These are phyloP conservation scores for Rhinella marina DNA, from an alignment of 2,797 vertebrate genomes.

Conservation along the genomic window DNA sequence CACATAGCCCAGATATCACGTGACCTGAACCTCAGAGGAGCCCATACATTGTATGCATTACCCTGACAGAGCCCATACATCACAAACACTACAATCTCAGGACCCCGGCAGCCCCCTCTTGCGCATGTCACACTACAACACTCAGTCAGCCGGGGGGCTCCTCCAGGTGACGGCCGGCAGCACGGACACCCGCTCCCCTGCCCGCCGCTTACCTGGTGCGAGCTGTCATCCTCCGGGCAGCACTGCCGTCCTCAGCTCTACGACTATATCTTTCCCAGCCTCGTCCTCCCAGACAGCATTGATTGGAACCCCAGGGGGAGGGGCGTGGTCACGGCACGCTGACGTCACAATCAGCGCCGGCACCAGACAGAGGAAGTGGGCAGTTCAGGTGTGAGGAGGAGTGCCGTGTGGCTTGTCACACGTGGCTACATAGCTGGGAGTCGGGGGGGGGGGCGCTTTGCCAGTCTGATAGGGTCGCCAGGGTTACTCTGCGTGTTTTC, in stretches of 20 bases:
- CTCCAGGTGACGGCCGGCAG: neutral
- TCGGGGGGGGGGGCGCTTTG: no score
- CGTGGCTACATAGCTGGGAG: neutral
- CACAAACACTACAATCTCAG: neutral
- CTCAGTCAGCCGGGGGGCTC: neutral
- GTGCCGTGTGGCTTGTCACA: neutral
- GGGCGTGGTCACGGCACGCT: neutral
- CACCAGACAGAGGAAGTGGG: slow-evolving; percentile 32
- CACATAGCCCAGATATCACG: neutral
- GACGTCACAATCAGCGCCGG: slow-evolving; percentile 58
- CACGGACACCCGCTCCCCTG: neutral
- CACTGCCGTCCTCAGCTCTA: neutral
- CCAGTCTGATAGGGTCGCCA: no score
- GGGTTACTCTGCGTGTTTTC: no score
- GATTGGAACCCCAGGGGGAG: slow-evolving; percentile 21
- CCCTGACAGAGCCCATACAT: neutral
- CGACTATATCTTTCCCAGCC: neutral
- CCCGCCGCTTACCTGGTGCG: neutral
- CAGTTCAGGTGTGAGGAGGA: neutral
- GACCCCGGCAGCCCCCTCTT: neutral
- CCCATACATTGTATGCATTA: no score
- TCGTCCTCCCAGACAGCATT: neutral
- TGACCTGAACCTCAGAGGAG: no score
- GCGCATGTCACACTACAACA: slow-evolving; percentile 9
- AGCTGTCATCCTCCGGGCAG: neutral